Conservation (phyloP, 2,113 vertebrate genomes). For the Murina feae region DNA sequence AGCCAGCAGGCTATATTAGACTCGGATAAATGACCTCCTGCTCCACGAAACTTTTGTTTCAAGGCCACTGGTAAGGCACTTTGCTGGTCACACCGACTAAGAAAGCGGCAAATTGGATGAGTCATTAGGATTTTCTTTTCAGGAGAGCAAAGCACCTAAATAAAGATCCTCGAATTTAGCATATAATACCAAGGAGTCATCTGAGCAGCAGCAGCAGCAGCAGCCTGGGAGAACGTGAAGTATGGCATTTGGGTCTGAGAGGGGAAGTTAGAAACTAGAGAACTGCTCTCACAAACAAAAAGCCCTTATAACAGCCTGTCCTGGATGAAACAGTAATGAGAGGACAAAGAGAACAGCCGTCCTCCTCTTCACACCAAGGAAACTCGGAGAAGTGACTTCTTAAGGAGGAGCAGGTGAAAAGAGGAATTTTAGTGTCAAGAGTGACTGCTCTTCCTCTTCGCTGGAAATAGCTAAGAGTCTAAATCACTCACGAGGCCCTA, state of each 20-base stretch:
- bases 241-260: slow-evolving; percentile 15
- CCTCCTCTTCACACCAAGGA: slow-evolving; percentile 25
- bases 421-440: background rate
- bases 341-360: slow-evolving; percentile 11
- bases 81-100: slow-evolving; percentile 26
- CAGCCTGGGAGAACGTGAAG: slow-evolving; percentile 5
- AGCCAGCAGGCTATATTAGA: background rate
- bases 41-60: background rate
- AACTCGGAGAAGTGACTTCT: background rate
- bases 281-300: slow-evolving; percentile 45
- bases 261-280: slow-evolving; percentile 15
- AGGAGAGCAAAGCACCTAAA: slow-evolving; percentile 39
- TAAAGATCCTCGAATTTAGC: slow-evolving; percentile 21
- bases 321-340: slow-evolving; percentile 44
- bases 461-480: slow-evolving; percentile 34
- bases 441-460: background rate
- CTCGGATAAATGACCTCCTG: background rate
- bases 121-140: slow-evolving; percentile 40
- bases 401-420: slow-evolving; percentile 12
- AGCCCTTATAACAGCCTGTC: slow-evolving; percentile 30
- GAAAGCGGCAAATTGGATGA: slow-evolving; percentile 23
- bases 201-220: background rate
- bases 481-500: background rate
- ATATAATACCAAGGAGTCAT: background rate
- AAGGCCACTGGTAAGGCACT: background rate